These are phyloP conservation scores for Allacma fusca DNA, from an alignment of 2,888 invertebrate species.

Conservation along the genomic window DNA sequence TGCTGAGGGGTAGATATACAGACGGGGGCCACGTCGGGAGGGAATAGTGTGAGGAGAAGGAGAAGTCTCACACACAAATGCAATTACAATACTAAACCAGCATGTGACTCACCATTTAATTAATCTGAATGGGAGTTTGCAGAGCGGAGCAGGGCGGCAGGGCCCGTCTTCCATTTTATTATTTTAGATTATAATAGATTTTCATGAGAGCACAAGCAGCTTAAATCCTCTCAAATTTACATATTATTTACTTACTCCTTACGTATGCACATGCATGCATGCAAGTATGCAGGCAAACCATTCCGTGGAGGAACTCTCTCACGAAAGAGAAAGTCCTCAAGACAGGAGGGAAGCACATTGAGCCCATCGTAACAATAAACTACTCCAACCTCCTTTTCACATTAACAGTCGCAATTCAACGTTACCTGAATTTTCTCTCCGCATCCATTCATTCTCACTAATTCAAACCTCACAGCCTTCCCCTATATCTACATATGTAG, in stretches of 20 bases:
- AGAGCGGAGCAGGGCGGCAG: not conserved
- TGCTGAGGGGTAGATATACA: not conserved
- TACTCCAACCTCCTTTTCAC: not conserved
- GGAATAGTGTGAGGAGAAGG: not conserved
- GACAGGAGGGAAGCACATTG: constrained; percentile 5
- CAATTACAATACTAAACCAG: constrained; percentile 34
- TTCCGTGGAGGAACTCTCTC: not conserved
- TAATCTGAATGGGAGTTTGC: constrained; percentile 37
- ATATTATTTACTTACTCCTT: not conserved
- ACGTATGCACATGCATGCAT: too few relatives aligned
- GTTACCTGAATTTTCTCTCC: not conserved
- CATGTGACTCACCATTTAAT: constrained; percentile 26
- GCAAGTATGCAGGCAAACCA: not conserved
- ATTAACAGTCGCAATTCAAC: not conserved
- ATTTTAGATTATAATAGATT: constrained; percentile 27
- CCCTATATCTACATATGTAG: not conserved
- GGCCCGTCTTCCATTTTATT: constrained; percentile 24
- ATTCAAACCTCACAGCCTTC: not conserved
- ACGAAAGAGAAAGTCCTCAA: not conserved
- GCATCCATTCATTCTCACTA: not conserved
- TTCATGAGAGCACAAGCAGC: constrained; percentile 2
- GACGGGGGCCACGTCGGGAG: not conserved
- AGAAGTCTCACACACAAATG: not conserved
- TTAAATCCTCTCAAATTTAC: constrained; percentile 2
- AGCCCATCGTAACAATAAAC: constrained; percentile 8